Evolutionary conservation across 2,113 vertebrate genomes (phyloP).

Genomic region (Sula dactylatra): DNA sequence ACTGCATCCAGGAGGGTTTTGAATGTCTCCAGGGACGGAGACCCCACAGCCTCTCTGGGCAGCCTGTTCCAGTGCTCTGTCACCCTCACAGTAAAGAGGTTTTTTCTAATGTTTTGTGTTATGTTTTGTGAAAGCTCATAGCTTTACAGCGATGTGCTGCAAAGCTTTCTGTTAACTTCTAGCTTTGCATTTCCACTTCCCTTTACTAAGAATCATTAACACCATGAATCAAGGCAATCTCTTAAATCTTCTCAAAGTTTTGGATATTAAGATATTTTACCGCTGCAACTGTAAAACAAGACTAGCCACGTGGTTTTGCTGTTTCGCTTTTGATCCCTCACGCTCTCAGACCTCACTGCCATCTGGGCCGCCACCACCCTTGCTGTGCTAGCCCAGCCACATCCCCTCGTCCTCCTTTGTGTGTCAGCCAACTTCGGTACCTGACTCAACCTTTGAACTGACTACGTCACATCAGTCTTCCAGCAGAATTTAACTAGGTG

Average conservation of each 20-base stretch:
- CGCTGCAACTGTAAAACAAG: neutral
- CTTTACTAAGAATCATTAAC: neutral
- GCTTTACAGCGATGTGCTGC: neutral
- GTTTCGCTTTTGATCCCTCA: neutral
- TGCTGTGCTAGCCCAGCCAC: neutral
- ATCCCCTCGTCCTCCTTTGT: neutral
- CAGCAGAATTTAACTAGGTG: neutral
- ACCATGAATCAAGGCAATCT: neutral
- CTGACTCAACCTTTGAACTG: neutral
- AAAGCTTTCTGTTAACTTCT: neutral
- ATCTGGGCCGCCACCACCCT: accelerated
- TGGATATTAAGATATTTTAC: neutral
- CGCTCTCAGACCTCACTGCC: neutral
- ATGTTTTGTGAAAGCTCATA: accelerated
- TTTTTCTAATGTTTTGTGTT: too few relatives aligned
- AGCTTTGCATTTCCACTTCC: neutral
- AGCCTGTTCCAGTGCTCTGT: too few relatives aligned
- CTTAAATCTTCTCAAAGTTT: neutral
- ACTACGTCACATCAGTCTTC: neutral
- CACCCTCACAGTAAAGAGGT: too few relatives aligned
- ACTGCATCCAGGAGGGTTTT: too few relatives aligned
- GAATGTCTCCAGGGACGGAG: too few relatives aligned
- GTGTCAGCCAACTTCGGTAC: neutral
- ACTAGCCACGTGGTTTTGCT: neutral
- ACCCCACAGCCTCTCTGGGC: too few relatives aligned